These are phyloP conservation scores for Nestor notabilis DNA, from an alignment of 2,113 vertebrate genomes.

Conservation along the genomic window DNA sequence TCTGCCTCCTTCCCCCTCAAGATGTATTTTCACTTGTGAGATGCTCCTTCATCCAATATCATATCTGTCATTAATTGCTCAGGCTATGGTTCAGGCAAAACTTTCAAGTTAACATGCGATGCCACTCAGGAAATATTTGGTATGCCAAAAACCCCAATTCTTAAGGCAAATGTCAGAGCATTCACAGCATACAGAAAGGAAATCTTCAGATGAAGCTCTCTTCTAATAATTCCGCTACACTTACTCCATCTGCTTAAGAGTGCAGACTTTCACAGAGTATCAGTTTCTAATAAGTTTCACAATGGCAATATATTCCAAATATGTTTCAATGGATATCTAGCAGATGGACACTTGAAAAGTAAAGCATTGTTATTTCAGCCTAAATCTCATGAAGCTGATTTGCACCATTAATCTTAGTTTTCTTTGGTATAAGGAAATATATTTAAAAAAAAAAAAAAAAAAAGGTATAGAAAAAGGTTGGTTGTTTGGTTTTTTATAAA, in stretches of 20 bases:
- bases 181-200: not conserved
- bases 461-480: not conserved
- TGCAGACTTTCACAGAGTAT: not conserved
- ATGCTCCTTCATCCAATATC: not conserved
- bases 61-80: not conserved
- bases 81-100: not conserved
- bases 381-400: not conserved
- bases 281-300: constrained; percentile 1
- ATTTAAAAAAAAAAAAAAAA: no score
- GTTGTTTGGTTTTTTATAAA: not conserved
- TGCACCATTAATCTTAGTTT: not conserved
- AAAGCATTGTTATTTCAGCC: not conserved
- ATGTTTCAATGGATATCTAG: not conserved
- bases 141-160: not conserved
- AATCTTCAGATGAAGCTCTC: not conserved
- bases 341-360: not conserved
- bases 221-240: not conserved
- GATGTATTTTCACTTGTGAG: not conserved
- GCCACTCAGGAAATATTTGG: not conserved
- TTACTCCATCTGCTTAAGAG: not conserved
- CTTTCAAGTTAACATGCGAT: not conserved
- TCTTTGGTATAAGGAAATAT: not conserved
- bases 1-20: not conserved
- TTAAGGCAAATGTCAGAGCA: not conserved
- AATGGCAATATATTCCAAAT: not conserved